These are phyloP conservation scores for Geotrypetes seraphini DNA, from an alignment of 2,797 vertebrate genomes.

Conservation along the genomic window DNA sequence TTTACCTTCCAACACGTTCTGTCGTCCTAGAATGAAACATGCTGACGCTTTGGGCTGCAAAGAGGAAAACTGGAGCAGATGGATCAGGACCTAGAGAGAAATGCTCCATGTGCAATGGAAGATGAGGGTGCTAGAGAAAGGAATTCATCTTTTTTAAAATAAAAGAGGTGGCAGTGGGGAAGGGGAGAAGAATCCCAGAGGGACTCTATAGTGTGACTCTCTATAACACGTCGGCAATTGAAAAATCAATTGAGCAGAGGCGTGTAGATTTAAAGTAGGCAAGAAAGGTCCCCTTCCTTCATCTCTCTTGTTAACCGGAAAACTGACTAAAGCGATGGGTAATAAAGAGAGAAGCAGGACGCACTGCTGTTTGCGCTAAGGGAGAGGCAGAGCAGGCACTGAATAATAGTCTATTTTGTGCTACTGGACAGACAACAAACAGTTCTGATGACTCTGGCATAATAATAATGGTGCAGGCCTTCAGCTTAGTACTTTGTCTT, in stretches of 20 bases:
- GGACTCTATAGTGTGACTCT: too few relatives aligned
- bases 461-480: neutral
- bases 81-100: too few relatives aligned
- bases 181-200: too few relatives aligned
- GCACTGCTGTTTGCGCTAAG: constrained; percentile 7
- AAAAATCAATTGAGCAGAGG: constrained; percentile 16
- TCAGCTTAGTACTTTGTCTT: constrained; percentile 6
- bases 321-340: constrained; percentile 13
- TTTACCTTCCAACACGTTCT: too few relatives aligned
- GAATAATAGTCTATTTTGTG: constrained; percentile 30
- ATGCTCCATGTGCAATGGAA: too few relatives aligned
- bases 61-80: too few relatives aligned
- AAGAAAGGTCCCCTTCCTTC: constrained; percentile 13
- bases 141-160: too few relatives aligned
- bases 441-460: constrained; percentile 8
- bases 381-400: constrained; percentile 27
- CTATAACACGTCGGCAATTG: too few relatives aligned
- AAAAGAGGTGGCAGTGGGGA: too few relatives aligned
- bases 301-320: constrained; percentile 16
- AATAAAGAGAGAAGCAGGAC: constrained; percentile 16
- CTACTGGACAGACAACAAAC: constrained; percentile 15
- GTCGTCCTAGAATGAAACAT: too few relatives aligned
- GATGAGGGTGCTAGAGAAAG: too few relatives aligned
- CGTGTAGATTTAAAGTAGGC: constrained; percentile 18
- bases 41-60: too few relatives aligned